A percentile compares a stretch with the other conserved stretches of the same genome.
Conservation (phyloP, 2,113 vertebrate species). For the Pelmatolapia mariae region DNA sequence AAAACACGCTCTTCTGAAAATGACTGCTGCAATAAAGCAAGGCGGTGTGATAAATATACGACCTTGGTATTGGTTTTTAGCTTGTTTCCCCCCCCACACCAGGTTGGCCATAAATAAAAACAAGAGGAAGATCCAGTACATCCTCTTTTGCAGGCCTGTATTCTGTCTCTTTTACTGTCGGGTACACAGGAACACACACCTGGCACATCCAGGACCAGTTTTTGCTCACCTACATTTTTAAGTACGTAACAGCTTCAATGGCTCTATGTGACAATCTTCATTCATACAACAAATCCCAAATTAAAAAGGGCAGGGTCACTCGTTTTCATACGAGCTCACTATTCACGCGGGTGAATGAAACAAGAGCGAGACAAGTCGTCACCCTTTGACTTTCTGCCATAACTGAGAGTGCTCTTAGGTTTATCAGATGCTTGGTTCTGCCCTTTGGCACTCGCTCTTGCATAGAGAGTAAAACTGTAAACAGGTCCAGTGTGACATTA, state of each 20-base stretch:
- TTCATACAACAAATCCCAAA: neutral
- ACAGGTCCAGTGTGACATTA: neutral
- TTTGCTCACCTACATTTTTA: neutral
- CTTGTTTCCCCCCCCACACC: neutral
- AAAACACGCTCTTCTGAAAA: neutral
- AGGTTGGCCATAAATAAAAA: neutral
- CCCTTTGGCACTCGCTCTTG: neutral
- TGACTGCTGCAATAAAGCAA: conserved; percentile 3
- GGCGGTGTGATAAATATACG: neutral
- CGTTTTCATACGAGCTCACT: neutral
- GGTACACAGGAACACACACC: neutral
- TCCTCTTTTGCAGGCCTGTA: neutral
- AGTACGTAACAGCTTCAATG: neutral
- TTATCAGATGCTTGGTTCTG: neutral
- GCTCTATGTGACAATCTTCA: neutral
- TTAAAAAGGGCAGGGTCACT: neutral
- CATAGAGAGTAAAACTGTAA: neutral
- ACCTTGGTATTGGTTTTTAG: neutral
- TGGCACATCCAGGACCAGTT: neutral
- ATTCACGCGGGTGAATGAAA: neutral
- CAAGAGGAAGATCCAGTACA: neutral
- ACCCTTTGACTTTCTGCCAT: neutral
- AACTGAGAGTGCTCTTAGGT: neutral
- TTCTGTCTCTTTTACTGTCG: neutral
- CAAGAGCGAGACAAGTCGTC: neutral